Base-by-base conservation (phyloP, 2,113 vertebrate genomes). In the Phoenicopterus ruber region DNA sequence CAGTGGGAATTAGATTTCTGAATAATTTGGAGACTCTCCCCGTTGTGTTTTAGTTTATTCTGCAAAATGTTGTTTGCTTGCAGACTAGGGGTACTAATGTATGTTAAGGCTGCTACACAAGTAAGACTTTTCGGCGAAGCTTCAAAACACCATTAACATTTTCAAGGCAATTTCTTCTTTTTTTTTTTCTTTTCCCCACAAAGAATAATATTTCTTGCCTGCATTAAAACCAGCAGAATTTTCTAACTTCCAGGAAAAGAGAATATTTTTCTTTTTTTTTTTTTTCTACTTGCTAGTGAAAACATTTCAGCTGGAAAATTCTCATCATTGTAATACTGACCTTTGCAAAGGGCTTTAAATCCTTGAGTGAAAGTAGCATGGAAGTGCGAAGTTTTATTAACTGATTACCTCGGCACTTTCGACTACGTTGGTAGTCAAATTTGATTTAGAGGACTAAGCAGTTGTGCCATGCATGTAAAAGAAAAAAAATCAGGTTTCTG, bases 341-440 rank as follows among this genome's bases (percentile, higher is more conserved):
- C 96, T 97, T 97, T 96, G 93, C 86, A 89, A 89, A 96, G 65
- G 94, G 93, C 93, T 97, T 97, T 96, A 95, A 97, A 96, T 95
- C 94, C 94, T 96, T 73, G 88, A 92, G 49, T 95, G 94, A 38
- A 96, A 86, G 86, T 63, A 95, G 96, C 83, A 46, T 90, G 86
- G 36, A 88, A 95, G 93, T 54, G 63, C 5, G 8, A 90, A 96
- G 96, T 95, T 97, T 97, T 96, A 97, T 97, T 95, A 97, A 97
- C 95, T 94, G 96, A 95, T 97, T 97, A 96, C 86, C 86, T 86
- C 86, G 50, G 94, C 31, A 49, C 40, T 77, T 94, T 82, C 3
- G 13, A 71, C 90, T 90, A 54, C 59, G 8, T 70, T 70, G 88
- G 76, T 62, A 93, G 94, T 92, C 91, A 93, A 93, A 93, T 96